Percentiles rank a stretch among this genome's conserved stretches.
Conservation (phyloP, 2,888 invertebrate species). For the Drosophila paramelanica region DNA sequence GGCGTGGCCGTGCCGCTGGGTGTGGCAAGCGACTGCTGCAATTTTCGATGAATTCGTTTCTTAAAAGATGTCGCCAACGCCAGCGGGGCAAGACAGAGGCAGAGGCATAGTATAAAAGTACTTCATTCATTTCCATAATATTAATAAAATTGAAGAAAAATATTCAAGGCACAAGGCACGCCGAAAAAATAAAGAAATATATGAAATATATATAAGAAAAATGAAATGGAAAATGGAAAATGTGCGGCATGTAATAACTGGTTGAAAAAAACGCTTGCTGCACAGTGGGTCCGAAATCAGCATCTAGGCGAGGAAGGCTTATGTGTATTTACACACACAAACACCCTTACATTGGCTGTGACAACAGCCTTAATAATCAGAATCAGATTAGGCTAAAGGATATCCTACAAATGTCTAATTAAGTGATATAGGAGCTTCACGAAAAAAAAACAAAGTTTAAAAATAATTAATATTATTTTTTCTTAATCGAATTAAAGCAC, state of each 20-base stretch:
- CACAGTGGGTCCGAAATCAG: conserved; percentile 15
- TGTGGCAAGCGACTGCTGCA: conserved; percentile 58
- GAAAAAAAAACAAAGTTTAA: too few species aligned
- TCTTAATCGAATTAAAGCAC: too few species aligned
- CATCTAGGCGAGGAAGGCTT: too few species aligned
- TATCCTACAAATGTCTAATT: too few species aligned
- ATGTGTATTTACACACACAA: too few species aligned
- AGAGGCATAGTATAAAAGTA: conserved; percentile 47
- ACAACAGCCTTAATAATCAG: too few species aligned
- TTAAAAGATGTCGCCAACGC: conserved; percentile 54
- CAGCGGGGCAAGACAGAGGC: conserved; percentile 2
- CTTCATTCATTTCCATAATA: conserved; percentile 82
- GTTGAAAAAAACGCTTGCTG: conserved; percentile 18
- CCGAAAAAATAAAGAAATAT: conserved; percentile 23
- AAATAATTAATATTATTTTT: too few species aligned
- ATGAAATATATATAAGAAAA: conserved; percentile 25
- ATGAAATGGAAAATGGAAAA: conserved; percentile 57
- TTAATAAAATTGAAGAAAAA: conserved; percentile 80
- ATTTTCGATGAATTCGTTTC: conserved; percentile 75
- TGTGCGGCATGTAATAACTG: conserved; percentile 66
- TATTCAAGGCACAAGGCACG: conserved; percentile 60
- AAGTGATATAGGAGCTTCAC: too few species aligned
- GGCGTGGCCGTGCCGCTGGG: conserved; percentile 14
- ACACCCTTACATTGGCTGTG: too few species aligned
- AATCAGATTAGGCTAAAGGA: too few species aligned